A percentile compares a stretch with the other conserved stretches of the same genome.
These are phyloP conservation scores for Pterois miles DNA, from an alignment of 2,797 vertebrate genomes.

Conservation along the genomic window DNA sequence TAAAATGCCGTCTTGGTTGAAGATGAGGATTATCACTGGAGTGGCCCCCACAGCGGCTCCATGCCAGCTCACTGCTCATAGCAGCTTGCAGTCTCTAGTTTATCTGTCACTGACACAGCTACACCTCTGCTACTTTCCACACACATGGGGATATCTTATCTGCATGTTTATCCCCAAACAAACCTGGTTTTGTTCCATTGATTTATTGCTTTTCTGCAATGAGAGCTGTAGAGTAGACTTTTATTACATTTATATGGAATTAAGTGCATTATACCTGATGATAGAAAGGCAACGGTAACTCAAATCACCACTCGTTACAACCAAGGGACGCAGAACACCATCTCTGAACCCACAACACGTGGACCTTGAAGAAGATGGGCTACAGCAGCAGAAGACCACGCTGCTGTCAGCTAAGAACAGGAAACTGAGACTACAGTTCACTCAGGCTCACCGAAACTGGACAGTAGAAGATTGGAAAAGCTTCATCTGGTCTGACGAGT, in stretches of 20 bases:
- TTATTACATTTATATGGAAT: not conserved
- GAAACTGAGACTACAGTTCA: no score
- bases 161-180: not conserved
- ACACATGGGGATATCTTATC: not conserved
- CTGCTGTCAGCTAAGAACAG: no score
- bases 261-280: not conserved
- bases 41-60: slow-evolving; percentile 44
- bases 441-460: no score
- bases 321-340: no score
- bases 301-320: no score
- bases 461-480: no score
- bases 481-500: no score
- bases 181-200: not conserved
- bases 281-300: no score
- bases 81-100: slow-evolving; percentile 13
- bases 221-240: not conserved
- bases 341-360: no score
- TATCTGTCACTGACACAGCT: slow-evolving; percentile 23
- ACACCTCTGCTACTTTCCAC: not conserved
- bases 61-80: slow-evolving; percentile 47
- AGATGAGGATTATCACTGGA: slow-evolving; percentile 59
- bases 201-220: slow-evolving; percentile 24
- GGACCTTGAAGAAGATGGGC: no score
- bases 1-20: slow-evolving; percentile 62
- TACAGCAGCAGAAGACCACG: no score